Conservation (phyloP, 2,797 vertebrate genomes). For the Neomorphus geoffroyi region DNA sequence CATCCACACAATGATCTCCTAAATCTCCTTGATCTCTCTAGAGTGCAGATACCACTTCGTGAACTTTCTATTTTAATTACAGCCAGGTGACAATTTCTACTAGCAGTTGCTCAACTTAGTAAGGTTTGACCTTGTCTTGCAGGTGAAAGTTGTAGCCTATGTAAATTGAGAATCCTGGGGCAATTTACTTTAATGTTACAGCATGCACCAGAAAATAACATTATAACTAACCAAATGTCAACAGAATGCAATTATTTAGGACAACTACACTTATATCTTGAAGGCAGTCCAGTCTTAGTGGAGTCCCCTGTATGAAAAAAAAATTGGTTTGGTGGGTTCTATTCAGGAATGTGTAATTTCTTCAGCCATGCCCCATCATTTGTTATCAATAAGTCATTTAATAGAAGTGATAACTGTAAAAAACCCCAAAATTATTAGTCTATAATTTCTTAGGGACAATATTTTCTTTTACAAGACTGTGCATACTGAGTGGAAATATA, state of each 20-base stretch:
- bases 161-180: conserved; percentile 11
- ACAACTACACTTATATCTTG: not conserved
- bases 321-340: not conserved
- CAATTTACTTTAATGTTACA: not conserved
- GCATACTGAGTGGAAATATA: conserved; percentile 19
- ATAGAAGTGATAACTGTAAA: not conserved
- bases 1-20: not conserved
- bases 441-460: conserved; percentile 22
- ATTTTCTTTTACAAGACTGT: conserved; percentile 5
- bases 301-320: not conserved
- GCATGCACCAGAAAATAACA: not conserved
- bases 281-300: not conserved
- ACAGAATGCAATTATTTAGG: not conserved
- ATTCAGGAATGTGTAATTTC: not conserved
- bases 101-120: not conserved
- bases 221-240: not conserved
- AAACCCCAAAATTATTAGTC: conserved; percentile 34
- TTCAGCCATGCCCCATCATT: not conserved
- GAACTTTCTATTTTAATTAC: not conserved
- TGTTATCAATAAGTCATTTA: not conserved
- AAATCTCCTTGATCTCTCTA: not conserved
- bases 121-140: conserved; percentile 20
- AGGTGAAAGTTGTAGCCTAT: not conserved
- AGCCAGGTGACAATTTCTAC: not conserved
- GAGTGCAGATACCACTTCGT: not conserved